Percentiles rank a stretch among this genome's conserved stretches.
phyloP scores from a whole-genome alignment of 2,888 invertebrate genomes.

The Xestoiulus laeticollis region DNA sequence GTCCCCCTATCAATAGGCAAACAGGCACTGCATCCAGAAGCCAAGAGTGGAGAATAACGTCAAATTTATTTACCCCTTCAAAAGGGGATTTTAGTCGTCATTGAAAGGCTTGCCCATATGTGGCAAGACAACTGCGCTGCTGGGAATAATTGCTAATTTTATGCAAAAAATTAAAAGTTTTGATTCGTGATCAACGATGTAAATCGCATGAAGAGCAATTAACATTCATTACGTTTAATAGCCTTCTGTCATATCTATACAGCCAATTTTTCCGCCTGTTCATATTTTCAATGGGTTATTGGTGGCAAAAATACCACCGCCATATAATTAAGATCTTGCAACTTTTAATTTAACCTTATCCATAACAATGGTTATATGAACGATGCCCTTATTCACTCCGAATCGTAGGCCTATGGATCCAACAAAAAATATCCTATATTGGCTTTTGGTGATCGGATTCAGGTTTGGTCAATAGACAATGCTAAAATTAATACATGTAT shows the following conservation, averaged over 20 bases:
- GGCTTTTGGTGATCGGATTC: no score
- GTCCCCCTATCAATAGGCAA: slow-evolving; percentile 32
- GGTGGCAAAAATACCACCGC: background rate
- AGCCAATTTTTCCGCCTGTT: background rate
- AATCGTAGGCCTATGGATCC: no score
- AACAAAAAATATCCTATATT: no score
- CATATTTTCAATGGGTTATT: background rate
- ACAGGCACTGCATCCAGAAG: background rate
- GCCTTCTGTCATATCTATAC: slow-evolving; percentile 14
- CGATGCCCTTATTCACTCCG: no score
- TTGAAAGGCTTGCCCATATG: background rate
- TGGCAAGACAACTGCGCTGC: background rate
- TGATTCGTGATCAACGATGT: background rate
- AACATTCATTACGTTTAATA: slow-evolving; percentile 32
- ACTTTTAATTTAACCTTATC: background rate
- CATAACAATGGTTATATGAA: no score
- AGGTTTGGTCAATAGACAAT: no score
- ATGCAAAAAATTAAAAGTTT: background rate
- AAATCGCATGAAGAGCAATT: background rate
- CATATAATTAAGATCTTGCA: background rate
- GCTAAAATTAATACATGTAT: no score
- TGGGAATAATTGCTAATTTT: slow-evolving; percentile 13
- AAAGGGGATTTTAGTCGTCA: background rate
- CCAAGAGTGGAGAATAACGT: background rate
- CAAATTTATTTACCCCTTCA: background rate